These are phyloP conservation scores for Daphoenositta chrysoptera DNA, from an alignment of 2,113 vertebrate species.

Conservation along the genomic window DNA sequence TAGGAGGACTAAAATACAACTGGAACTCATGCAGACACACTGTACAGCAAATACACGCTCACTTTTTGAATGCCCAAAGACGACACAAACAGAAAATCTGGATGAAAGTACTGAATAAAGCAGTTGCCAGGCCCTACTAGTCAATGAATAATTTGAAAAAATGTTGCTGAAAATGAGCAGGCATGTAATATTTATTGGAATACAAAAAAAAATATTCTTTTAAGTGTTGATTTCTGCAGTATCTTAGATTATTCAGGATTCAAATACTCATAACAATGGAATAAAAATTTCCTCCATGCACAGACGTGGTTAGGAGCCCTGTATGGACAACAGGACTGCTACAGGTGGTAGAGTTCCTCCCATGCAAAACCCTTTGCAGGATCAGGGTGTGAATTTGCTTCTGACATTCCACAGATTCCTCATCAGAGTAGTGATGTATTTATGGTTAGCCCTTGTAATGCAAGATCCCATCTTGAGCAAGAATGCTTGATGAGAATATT, in stretches of 20 bases:
- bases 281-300: background rate
- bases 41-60: background rate
- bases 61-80: background rate
- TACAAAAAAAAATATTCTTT: background rate
- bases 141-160: background rate
- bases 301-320: background rate
- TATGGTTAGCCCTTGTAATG: background rate
- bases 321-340: background rate
- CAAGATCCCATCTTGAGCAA: background rate
- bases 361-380: background rate
- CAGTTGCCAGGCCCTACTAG: background rate
- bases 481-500: constrained; percentile 19
- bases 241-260: background rate
- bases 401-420: background rate
- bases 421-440: background rate
- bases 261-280: background rate
- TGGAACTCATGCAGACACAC: constrained; percentile 8
- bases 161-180: background rate
- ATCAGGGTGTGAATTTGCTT: background rate
- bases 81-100: background rate
- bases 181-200: background rate
- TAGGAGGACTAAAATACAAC: constrained; percentile 69
- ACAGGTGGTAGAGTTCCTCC: background rate
- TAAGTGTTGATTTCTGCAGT: background rate
- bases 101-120: constrained; percentile 47